Evolutionary conservation across 2,797 vertebrate species (phyloP).

Genomic region (Sebastiscus tertius): DNA sequence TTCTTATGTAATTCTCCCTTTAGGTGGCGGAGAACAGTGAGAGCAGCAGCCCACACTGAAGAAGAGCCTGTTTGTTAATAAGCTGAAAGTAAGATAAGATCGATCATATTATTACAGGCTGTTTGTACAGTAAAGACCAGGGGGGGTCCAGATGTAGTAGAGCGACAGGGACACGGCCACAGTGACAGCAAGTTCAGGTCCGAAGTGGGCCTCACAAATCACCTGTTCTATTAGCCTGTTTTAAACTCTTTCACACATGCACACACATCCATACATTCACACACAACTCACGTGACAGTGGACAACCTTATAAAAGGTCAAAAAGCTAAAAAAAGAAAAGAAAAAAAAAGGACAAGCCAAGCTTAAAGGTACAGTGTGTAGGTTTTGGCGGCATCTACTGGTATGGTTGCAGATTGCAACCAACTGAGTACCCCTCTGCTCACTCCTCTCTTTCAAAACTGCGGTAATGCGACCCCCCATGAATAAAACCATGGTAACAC

Average conservation of each 20-base stretch:
- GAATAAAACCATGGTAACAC: too few species aligned
- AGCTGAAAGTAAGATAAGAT: slow-evolving; percentile 73
- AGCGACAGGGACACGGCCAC: background rate
- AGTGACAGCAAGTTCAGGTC: slow-evolving; percentile 3
- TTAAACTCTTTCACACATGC: background rate
- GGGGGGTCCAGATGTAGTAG: slow-evolving; percentile 28
- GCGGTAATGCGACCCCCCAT: background rate
- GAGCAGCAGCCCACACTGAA: slow-evolving; percentile 84
- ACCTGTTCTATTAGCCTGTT: background rate
- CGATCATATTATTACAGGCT: slow-evolving; percentile 64
- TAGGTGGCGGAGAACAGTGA: slow-evolving; percentile 82
- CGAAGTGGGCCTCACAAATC: background rate
- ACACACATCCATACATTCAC: background rate
- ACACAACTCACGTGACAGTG: background rate
- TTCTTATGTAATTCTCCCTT: slow-evolving; percentile 87
- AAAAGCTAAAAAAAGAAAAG: background rate
- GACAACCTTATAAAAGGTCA: background rate
- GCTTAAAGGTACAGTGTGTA: too few species aligned
- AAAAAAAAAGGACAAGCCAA: background rate
- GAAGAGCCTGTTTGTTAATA: slow-evolving; percentile 80
- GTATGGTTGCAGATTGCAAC: too few species aligned
- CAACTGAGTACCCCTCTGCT: too few species aligned
- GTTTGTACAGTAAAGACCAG: slow-evolving; percentile 40
- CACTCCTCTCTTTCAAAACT: too few species aligned
- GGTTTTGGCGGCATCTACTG: too few species aligned